These are phyloP conservation scores for Probosciger aterrimus DNA, from an alignment of 2,113 vertebrate species.

Conservation along the genomic window DNA sequence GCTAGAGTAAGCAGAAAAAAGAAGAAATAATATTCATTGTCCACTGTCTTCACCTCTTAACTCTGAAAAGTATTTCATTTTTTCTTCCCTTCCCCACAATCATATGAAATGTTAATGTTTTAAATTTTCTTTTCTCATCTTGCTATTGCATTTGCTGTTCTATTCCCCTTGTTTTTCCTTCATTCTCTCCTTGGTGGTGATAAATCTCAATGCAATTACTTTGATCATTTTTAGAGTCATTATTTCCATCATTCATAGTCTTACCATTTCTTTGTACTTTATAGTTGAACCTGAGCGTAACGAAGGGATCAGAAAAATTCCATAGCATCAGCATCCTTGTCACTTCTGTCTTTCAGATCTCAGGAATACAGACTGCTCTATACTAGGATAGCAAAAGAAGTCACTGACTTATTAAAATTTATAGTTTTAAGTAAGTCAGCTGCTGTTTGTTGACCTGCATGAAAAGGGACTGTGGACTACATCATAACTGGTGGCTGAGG, in stretches of 20 bases:
- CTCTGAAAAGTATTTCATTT: not conserved
- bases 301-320: not conserved
- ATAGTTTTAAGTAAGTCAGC: not conserved
- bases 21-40: not conserved
- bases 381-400: not conserved
- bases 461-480: not conserved
- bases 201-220: not conserved
- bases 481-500: not conserved
- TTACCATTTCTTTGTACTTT: not conserved
- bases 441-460: not conserved
- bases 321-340: not conserved
- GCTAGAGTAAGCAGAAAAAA: not conserved
- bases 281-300: not conserved
- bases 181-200: not conserved
- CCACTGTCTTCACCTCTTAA: not conserved
- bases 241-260: not conserved
- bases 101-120: not conserved
- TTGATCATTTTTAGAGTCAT: not conserved
- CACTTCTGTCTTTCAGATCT: not conserved
- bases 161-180: not conserved
- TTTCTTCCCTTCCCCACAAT: not conserved
- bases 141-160: not conserved
- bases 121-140: not conserved
- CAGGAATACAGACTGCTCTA: not conserved
- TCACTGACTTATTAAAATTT: not conserved